Evolutionary conservation across 2,797 vertebrate species (phyloP), one percentile per base, ranked within the genome.

Genomic region (Halcyon leucocephala): DNA sequence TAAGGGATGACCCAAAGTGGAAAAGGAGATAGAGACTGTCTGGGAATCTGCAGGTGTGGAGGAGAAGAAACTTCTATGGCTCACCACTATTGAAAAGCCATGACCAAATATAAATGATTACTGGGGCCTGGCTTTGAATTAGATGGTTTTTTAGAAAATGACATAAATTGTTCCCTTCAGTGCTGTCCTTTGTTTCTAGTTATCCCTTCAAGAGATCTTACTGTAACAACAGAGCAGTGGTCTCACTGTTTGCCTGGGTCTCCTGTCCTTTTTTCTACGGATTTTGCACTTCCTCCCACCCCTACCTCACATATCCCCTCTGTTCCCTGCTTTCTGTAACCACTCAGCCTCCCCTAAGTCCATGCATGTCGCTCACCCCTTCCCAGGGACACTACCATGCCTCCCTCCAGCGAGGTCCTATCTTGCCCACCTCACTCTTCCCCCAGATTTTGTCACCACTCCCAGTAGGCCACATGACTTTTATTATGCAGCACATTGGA

Each of bases 281-380:
- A 12, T 18, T 9, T 28, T 16, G 20, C 12, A 44, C 11, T 33
- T 87, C 31, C 37, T 81, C 11, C 35, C 6, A 3, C 14, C 11
- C 52, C 22, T 20, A 21, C 10, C 0, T 0, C n/a, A 51, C 5
- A 2, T 3, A 14, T 21, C 6, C 16, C 25, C 10, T 85, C 42
- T 2, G 4, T 33, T 80, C 6, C 35, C 41, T 22, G 3, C 33
- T 58, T 48, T 64, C 44, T 0, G 0, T 21, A 48, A 9, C 21
- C 2, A 2, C 5, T 2, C 35, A 42, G 35, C 7, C 8, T n/a
- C 22, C 44, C 15, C 29, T 26, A 44, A 54, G 11, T 6, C 67
- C 67, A 11, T 0, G 14, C 1, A 4, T 10, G n/a, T 10, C 12
- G 1, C 37, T 62, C 9, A 11, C 15, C 29, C 11, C n/a, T 35